phyloP scores from a whole-genome alignment of 2,797 vertebrate genomes.

The Holocentrus rufus region DNA sequence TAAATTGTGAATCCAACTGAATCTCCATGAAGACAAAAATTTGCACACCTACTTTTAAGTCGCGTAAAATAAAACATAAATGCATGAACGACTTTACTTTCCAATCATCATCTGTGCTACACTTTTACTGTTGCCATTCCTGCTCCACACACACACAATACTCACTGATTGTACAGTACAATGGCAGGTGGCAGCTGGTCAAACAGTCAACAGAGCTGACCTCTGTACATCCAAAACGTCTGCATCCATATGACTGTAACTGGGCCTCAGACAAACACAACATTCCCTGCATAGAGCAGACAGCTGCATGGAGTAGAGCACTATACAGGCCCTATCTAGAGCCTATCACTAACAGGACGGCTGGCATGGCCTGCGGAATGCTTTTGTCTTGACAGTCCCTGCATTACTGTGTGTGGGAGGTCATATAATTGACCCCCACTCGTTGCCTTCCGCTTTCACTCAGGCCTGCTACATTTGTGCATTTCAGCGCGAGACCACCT shows the following conservation, averaged over 20 bases:
- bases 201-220: constrained; percentile 61
- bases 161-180: constrained; percentile 40
- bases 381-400: constrained; percentile 67
- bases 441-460: constrained; percentile 84
- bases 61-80: constrained; percentile 6
- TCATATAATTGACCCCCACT: constrained; percentile 67
- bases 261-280: constrained; percentile 65
- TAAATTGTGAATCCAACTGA: too few relatives aligned
- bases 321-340: constrained; percentile 57
- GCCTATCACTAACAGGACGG: constrained; percentile 71
- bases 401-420: constrained; percentile 70
- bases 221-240: constrained; percentile 55
- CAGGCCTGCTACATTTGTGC: constrained; percentile 75
- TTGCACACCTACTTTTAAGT: too few relatives aligned
- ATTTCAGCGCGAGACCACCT: constrained; percentile 84
- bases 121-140: constrained; percentile 17
- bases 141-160: constrained; percentile 23
- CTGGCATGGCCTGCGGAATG: constrained; percentile 72
- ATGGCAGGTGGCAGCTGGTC: constrained; percentile 65
- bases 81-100: not conserved
- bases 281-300: constrained; percentile 55
- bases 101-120: not conserved
- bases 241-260: constrained; percentile 50
- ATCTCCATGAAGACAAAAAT: too few relatives aligned
- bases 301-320: constrained; percentile 62